Conservation (phyloP, 2,797 vertebrate species). For the Takifugu ocellatus region DNA sequence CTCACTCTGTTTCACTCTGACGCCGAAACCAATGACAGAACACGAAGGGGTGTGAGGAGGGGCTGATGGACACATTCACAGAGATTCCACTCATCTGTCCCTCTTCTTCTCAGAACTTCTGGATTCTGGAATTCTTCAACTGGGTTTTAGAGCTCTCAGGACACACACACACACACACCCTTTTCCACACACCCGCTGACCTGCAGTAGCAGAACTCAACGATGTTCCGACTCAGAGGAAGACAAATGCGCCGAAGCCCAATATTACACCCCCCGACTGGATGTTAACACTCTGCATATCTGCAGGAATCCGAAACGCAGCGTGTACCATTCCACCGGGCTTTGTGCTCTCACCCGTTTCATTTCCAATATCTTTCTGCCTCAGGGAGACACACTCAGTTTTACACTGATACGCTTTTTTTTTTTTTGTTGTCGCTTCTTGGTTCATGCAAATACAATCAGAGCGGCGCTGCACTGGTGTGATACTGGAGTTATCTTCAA, state of each 20-base stretch:
- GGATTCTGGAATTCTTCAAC: slow-evolving; percentile 16
- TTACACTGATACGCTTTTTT: slow-evolving; percentile 60
- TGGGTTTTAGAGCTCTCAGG: slow-evolving; percentile 22
- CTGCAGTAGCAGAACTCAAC: slow-evolving; percentile 29
- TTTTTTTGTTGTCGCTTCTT: slow-evolving; percentile 33
- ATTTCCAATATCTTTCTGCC: slow-evolving; percentile 65
- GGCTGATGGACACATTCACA: background rate
- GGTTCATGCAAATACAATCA: slow-evolving; percentile 41
- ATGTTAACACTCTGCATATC: slow-evolving; percentile 69
- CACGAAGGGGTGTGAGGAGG: background rate
- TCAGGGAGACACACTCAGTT: slow-evolving; percentile 64
- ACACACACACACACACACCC: slow-evolving; percentile 9
- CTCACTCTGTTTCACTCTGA: slow-evolving; percentile 30
- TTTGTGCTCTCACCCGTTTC: slow-evolving; percentile 56
- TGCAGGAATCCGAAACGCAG: slow-evolving; percentile 67
- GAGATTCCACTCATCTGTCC: background rate
- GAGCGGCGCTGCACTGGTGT: slow-evolving; percentile 25
- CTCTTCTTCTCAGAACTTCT: background rate
- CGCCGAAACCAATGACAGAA: slow-evolving; percentile 9
- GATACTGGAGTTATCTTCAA: slow-evolving; percentile 31
- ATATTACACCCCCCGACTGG: slow-evolving; percentile 58
- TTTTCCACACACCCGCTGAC: slow-evolving; percentile 31
- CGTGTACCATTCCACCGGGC: slow-evolving; percentile 54
- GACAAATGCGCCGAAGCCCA: slow-evolving; percentile 49
- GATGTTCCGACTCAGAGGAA: slow-evolving; percentile 41